Percentiles rank a stretch among this genome's conserved stretches.
phyloP scores from a whole-genome alignment of 2,797 vertebrate species.

The Coluber constrictor region DNA sequence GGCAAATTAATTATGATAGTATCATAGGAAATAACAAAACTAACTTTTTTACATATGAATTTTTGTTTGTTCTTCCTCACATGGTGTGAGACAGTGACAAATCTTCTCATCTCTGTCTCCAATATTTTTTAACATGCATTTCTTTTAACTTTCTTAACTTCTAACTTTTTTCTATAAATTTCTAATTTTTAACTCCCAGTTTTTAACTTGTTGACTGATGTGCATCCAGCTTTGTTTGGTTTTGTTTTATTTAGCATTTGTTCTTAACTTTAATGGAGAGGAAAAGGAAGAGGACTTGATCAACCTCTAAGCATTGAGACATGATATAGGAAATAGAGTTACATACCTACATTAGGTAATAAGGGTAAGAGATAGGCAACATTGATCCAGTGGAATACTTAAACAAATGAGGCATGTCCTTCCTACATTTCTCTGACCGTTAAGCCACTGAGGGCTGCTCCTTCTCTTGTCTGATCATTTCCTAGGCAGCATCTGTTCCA shows the following conservation, averaged over 20 bases:
- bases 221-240: neutral
- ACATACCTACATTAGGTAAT: neutral
- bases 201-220: neutral
- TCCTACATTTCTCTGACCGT: neutral
- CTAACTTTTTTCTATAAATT: neutral
- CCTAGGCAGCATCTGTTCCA: neutral
- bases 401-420: neutral
- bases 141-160: neutral
- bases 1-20: neutral
- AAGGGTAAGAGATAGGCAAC: neutral
- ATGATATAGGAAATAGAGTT: neutral
- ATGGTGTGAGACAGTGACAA: neutral
- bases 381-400: neutral
- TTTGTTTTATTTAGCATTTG: neutral
- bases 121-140: neutral
- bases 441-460: neutral
- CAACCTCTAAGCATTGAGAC: neutral
- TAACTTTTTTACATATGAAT: neutral
- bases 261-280: neutral
- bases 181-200: neutral
- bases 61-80: neutral
- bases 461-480: neutral
- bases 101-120: neutral
- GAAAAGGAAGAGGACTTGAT: neutral
- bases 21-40: neutral